phyloP scores from a whole-genome alignment of 2,888 invertebrate genomes.

The Acronicta leporina region DNA sequence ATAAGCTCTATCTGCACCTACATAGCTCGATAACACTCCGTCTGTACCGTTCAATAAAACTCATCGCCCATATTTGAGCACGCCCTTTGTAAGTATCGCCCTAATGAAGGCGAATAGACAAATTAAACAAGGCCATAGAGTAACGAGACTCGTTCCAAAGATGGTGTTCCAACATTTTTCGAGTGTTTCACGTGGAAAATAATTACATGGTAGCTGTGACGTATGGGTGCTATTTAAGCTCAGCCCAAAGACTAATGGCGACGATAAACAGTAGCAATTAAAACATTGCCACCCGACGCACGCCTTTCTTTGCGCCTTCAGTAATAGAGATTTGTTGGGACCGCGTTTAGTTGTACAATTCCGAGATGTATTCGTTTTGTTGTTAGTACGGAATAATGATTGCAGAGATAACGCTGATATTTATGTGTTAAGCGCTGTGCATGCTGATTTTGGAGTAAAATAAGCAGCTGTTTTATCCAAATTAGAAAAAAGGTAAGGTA shows the following conservation, averaged over 20 bases:
- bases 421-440: conserved; percentile 16
- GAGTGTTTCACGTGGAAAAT: conserved; percentile 84
- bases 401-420: conserved; percentile 30
- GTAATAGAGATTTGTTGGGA: conserved; percentile 83
- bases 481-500: no score
- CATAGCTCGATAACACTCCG: conserved; percentile 6
- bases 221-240: conserved; percentile 86
- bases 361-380: conserved; percentile 55
- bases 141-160: conserved; percentile 70
- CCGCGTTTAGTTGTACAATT: conserved; percentile 61
- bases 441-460: conserved; percentile 16
- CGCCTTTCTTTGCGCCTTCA: conserved; percentile 84
- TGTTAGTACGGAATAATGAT: conserved; percentile 43
- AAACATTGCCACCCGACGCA: conserved; percentile 87
- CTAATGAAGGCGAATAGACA: conserved; percentile 76
- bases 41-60: conserved; percentile 37
- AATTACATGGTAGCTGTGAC: conserved; percentile 86
- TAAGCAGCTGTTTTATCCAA: no score
- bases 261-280: conserved; percentile 88
- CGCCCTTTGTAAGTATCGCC: conserved; percentile 61
- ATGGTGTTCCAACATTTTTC: conserved; percentile 78
- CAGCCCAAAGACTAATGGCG: conserved; percentile 83
- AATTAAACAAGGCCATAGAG: conserved; percentile 76
- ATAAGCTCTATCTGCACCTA: background rate
- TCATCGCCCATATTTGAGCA: conserved; percentile 58